These are phyloP conservation scores for Idaea biselata DNA, from an alignment of 2,888 invertebrate species.

Conservation along the genomic window DNA sequence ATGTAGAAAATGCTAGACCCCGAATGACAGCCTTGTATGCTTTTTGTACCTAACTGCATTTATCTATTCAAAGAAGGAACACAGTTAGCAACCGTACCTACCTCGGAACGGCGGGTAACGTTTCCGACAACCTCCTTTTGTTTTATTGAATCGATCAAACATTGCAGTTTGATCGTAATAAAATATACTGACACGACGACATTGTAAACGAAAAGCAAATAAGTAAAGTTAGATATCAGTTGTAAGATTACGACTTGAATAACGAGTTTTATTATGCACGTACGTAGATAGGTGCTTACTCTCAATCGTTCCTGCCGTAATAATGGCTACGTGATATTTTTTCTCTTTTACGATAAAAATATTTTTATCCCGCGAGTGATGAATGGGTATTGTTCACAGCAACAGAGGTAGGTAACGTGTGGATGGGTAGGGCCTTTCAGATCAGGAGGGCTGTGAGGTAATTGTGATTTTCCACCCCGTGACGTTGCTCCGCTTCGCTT, in stretches of 20 bases:
- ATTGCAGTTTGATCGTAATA: too few species aligned
- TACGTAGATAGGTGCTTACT: background rate
- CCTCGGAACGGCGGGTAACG: too few species aligned
- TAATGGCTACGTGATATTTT: slow-evolving; percentile 41
- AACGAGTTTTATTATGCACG: slow-evolving; percentile 5
- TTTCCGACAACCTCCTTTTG: too few species aligned
- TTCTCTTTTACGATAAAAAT: slow-evolving; percentile 42
- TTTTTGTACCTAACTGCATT: too few species aligned
- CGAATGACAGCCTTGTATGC: too few species aligned
- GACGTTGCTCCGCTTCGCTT: slow-evolving; percentile 25
- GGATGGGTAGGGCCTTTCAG: slow-evolving; percentile 32
- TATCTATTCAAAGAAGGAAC: too few species aligned
- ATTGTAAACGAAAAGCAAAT: too few species aligned
- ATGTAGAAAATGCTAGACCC: too few species aligned
- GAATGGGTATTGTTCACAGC: slow-evolving; percentile 48
- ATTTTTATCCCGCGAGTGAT: slow-evolving; percentile 42
- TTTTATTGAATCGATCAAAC: too few species aligned
- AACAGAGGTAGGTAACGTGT: slow-evolving; percentile 40
- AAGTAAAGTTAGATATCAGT: background rate
- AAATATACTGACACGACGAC: too few species aligned
- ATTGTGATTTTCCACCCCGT: slow-evolving; percentile 44
- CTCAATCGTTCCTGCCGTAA: slow-evolving; percentile 30
- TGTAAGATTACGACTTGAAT: slow-evolving; percentile 5
- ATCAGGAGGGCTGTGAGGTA: slow-evolving; percentile 36
- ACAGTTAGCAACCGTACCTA: too few species aligned